Evolutionary conservation across 37 sponge, comb jelly and placozoan species (phyloP), one percentile per base, ranked within the genome.

Genomic region (Lycopodina hypogea): DNA sequence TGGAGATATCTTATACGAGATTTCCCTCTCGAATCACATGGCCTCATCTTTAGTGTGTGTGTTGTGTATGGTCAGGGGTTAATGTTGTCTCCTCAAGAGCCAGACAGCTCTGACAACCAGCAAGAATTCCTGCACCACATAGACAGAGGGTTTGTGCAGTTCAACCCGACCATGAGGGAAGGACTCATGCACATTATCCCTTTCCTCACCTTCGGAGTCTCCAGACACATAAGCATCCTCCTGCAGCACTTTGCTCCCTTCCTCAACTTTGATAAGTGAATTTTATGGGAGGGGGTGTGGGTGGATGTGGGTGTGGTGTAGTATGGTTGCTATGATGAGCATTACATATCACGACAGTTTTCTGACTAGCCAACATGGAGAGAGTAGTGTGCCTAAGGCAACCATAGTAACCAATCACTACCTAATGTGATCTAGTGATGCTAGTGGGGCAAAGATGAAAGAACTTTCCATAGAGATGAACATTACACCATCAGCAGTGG

Each of bases 151-250:
- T 91, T 84, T 74, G 95, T 94, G 56, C 88, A 87, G 80, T 87
- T 86, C 28, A 84, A 90, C 57, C 84, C 83, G 0, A 48, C 73
- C 39, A 63, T 96, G 26, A 79, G 95, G 9, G 90, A 93, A 56
- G 84, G 86, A 9, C 84, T 96, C 57, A 85, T 96, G 91, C 86
- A 84, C 58, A 66, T 93, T 34, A 94, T 96, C 29, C 97, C 97
- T 1, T 96, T 79, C 79, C 82, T 96, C 33, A 96, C 97, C 4
- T 96, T 89, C 79, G 97, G 97, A 24, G 91, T 90, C 70, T 52
- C 78, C 0, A 23, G 51, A 6, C 81, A 82, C 60, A 96, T 96
- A 91, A 81, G 74, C 28, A 28, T 60, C 1, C 80, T 96, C 33
- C 74, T 96, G 30, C 73, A 93, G 39, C 83, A 93, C 81, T 96